Evolutionary conservation across 2,888 invertebrate genomes (phyloP).

Genomic region (Acleris cristana): DNA sequence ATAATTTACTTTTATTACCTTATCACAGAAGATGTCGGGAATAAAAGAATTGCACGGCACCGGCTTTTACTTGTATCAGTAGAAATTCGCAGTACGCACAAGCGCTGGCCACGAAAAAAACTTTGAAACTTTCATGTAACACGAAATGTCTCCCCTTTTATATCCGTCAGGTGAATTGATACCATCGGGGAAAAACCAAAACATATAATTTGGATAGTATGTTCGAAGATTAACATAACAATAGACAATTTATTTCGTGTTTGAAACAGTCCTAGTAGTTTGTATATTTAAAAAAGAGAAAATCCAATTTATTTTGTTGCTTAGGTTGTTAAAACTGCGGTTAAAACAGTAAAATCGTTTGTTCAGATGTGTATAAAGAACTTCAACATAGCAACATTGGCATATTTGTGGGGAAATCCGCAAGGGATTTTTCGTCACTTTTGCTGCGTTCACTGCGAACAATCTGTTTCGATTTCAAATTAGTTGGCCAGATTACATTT

Average conservation of each 20-base stretch:
- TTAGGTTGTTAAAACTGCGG: no score
- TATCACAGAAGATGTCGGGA: no score
- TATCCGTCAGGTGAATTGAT: conserved; percentile 4
- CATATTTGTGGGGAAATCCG: conserved; percentile 1
- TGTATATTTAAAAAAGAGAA: no score
- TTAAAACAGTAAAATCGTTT: neutral
- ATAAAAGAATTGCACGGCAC: no score
- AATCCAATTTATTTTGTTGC: no score
- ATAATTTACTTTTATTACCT: no score
- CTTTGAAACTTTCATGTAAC: neutral
- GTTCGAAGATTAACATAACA: neutral
- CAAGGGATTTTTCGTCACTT: neutral
- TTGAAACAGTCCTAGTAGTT: neutral
- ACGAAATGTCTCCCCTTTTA: conserved; percentile 3
- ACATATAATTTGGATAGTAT: conserved; percentile 7
- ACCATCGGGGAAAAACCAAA: conserved; percentile 17
- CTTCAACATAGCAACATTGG: conserved; percentile 12
- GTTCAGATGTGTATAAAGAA: neutral
- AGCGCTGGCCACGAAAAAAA: no score
- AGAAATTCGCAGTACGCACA: no score
- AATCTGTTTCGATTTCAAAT: neutral
- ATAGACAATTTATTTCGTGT: neutral
- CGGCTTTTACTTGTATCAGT: no score
- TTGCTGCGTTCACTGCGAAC: conserved; percentile 3
- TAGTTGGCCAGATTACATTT: neutral